phyloP scores from a whole-genome alignment of 2,888 invertebrate species.

The Drosophila anceps region DNA sequence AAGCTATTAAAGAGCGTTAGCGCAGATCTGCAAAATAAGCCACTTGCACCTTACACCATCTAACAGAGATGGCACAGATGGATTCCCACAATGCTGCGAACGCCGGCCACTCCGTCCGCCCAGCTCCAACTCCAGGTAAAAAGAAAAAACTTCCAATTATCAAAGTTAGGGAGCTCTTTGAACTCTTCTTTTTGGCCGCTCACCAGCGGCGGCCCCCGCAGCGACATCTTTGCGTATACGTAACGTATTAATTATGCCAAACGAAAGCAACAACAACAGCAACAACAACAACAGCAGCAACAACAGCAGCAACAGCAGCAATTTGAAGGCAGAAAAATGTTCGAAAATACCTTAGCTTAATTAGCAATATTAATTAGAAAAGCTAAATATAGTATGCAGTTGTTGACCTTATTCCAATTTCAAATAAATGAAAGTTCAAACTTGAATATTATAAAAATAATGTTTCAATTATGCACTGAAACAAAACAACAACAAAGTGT shows the following conservation, averaged over 20 bases:
- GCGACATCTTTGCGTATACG: constrained; percentile 72
- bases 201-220: constrained; percentile 64
- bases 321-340: constrained; percentile 25
- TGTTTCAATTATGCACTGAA: constrained; percentile 50
- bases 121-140: not conserved
- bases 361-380: constrained; percentile 67
- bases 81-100: constrained; percentile 58
- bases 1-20: constrained; percentile 67
- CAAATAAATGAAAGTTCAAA: constrained; percentile 66
- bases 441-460: constrained; percentile 44
- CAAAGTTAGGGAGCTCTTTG: constrained; percentile 65
- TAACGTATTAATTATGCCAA: constrained; percentile 75
- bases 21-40: constrained; percentile 58
- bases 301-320: constrained; percentile 27
- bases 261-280: constrained; percentile 26
- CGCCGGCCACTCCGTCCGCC: not conserved
- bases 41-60: constrained; percentile 63
- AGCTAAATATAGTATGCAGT: constrained; percentile 40
- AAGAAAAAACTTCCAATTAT: constrained; percentile 63
- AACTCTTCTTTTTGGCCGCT: constrained; percentile 61
- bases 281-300: constrained; percentile 25
- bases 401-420: constrained; percentile 38
- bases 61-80: constrained; percentile 25
- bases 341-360: constrained; percentile 50
- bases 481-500: constrained; percentile 33